phyloP scores from a whole-genome alignment of 1,140 invertebrate genomes.

The Lucilia cuprina region DNA sequence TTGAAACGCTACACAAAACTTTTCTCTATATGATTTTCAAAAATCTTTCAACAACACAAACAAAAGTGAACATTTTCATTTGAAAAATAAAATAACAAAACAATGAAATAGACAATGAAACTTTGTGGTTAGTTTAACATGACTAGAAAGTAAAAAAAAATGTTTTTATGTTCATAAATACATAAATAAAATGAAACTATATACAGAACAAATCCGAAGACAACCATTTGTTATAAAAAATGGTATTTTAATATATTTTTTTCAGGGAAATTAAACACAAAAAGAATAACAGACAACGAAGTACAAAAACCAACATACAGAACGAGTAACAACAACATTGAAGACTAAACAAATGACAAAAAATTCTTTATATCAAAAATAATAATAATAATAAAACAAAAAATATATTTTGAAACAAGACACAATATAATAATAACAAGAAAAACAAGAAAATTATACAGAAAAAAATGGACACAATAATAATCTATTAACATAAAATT shows the following conservation, averaged over 20 bases:
- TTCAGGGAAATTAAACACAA: not conserved
- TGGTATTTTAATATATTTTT: not conserved
- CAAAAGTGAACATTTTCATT: too few species aligned
- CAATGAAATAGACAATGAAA: not conserved
- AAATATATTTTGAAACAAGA: not conserved
- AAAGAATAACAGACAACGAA: not conserved
- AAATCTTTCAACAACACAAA: too few species aligned
- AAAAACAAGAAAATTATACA: not conserved
- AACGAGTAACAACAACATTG: too few species aligned
- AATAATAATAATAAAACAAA: not conserved
- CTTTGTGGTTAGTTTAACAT: not conserved
- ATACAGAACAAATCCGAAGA: not conserved
- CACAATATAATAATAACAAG: too few species aligned
- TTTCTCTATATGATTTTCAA: too few species aligned
- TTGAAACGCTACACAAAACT: too few species aligned
- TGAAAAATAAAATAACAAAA: too few species aligned
- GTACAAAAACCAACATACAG: too few species aligned
- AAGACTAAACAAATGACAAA: too few species aligned
- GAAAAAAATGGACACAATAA: not conserved
- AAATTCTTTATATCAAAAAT: too few species aligned
- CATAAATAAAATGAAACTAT: too few species aligned
- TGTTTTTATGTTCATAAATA: not conserved
- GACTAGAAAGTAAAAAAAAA: not conserved
- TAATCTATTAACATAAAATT: conserved; percentile 22
- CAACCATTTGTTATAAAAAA: too few species aligned